These are phyloP conservation scores for Todus mexicanus DNA, from an alignment of 2,797 vertebrate genomes.

Conservation along the genomic window DNA sequence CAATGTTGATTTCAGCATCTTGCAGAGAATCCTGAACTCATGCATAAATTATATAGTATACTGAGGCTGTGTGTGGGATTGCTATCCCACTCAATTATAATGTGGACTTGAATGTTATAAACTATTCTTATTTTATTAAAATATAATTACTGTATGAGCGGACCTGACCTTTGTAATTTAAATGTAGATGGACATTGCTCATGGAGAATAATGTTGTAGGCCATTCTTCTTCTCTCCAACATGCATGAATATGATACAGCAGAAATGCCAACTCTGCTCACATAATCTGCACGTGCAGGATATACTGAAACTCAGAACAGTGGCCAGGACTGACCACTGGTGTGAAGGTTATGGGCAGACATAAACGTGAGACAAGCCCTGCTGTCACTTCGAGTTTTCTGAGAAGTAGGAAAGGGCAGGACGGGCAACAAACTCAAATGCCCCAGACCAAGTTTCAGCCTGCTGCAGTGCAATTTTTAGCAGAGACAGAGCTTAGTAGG, in stretches of 20 bases:
- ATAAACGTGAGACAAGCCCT: background rate
- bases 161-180: background rate
- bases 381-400: background rate
- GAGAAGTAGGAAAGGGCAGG: background rate
- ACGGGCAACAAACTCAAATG: background rate
- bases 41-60: background rate
- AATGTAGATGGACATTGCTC: background rate
- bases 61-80: background rate
- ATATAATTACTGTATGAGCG: background rate
- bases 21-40: slow-evolving; percentile 3
- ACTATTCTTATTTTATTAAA: slow-evolving; percentile 7
- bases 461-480: background rate
- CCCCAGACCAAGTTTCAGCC: background rate
- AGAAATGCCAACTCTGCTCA: background rate
- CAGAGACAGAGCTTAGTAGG: background rate
- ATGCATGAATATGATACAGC: background rate
- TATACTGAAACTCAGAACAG: background rate
- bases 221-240: background rate
- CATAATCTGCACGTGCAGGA: background rate
- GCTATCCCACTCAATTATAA: background rate
- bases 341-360: background rate
- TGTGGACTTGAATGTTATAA: background rate
- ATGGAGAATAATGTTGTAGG: background rate
- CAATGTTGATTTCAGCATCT: slow-evolving; percentile 38
- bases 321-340: background rate